These are phyloP conservation scores for Gadopsis marmoratus DNA, from an alignment of 2,797 vertebrate genomes.

Conservation along the genomic window DNA sequence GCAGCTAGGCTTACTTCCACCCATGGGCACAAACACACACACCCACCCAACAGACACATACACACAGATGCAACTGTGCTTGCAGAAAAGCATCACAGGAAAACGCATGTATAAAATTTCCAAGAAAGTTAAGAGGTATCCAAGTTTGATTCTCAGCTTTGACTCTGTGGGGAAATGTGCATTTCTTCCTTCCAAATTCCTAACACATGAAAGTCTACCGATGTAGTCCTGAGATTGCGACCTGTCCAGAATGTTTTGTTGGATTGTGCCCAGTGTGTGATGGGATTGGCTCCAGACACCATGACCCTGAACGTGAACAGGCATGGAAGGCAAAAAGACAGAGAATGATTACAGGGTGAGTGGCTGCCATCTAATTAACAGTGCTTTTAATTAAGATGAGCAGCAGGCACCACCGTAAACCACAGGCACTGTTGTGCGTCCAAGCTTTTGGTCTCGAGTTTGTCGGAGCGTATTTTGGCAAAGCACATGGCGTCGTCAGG, in stretches of 20 bases:
- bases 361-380: conserved; percentile 37
- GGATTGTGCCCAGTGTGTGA: conserved; percentile 16
- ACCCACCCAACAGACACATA: conserved; percentile 76
- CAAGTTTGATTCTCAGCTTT: background rate
- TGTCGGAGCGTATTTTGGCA: conserved; percentile 14
- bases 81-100: conserved; percentile 1
- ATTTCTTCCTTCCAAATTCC: background rate
- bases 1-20: conserved; percentile 76
- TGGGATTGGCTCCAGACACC: conserved; percentile 17
- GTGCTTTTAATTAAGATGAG: conserved; percentile 42
- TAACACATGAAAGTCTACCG: background rate
- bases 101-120: background rate
- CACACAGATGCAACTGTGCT: conserved; percentile 30
- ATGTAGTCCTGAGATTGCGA: background rate
- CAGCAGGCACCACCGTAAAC: conserved; percentile 8
- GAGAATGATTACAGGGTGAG: conserved; percentile 9
- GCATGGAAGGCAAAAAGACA: conserved; percentile 13
- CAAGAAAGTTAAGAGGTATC: background rate
- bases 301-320: conserved; percentile 23
- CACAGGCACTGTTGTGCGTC: background rate
- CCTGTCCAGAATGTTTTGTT: background rate
- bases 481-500: conserved; percentile 16
- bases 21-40: conserved; percentile 47
- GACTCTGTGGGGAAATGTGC: background rate
- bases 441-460: conserved; percentile 20